Base-by-base conservation (phyloP, 92 coral and sea anemone species). In the Diadumene lineata region DNA sequence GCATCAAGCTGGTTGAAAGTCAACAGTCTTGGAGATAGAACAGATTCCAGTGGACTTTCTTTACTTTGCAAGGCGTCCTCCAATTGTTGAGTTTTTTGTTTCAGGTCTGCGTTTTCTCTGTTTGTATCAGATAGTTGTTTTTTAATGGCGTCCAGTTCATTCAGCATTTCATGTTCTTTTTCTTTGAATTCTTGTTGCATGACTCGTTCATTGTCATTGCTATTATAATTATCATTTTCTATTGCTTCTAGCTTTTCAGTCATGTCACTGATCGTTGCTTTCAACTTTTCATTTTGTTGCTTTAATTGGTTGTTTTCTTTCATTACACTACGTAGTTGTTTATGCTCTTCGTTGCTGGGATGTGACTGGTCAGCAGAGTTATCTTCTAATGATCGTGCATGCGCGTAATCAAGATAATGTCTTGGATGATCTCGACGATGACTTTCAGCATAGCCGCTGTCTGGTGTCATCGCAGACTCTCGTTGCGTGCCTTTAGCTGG, bases 381-480 rank as follows among this genome's bases (percentile, higher is more conserved):
- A 4, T 51, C 34, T 7, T 34, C 22, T n/a, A 30, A 22, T 50
- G 48, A 19, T 19, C 30, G 29, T 13, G 19, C 10, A 24, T 16
- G 26, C 55, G 17, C 44, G 60, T 70, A 33, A 22, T 34, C 61
- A 80, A 56, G 34, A 21, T 53, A 13, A 21, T 53, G 10, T 13
- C 58, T 53, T 15, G 58, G 58, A 15, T 21, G 10, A 53, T 53
- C 24, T 13, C 29, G 31, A 58, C 73, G 51, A 25, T 70, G 78
- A 16, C 63, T 72, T 46, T 90, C 97, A 26, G 84, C 75, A 61
- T 82, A 84, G 43, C 92, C 97, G 57, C 97, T 91, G 77, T 91
- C 92, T 3, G 97, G 90, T 9, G 86, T 91, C 25, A 90, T 86
- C 31, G 72, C 60, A 56, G 48, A 48, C 27, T 75, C 89, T 64